Evolutionary conservation across 2,113 vertebrate species (phyloP), one percentile per base, ranked within the genome.

Genomic region (Agapornis roseicollis): DNA sequence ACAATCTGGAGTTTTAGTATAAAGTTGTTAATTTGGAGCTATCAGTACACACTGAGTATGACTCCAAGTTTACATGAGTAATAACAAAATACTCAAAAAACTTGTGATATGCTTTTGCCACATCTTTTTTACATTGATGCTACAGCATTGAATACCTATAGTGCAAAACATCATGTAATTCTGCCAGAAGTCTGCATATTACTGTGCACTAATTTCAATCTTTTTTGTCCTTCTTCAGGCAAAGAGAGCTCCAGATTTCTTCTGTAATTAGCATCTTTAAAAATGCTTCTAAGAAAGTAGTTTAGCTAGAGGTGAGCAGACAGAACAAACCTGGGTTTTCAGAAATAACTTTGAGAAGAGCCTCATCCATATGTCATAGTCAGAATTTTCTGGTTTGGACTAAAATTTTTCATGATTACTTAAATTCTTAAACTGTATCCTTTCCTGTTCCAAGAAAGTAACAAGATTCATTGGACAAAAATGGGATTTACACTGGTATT

Each of bases 361-460:
- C 7, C 16, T 65, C 7, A 1, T 78, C 72, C 1, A 0, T 35
- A 0, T 0, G 16, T 33, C 2, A 6, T 13, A 35, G 53, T 60
- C 37, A 64, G 39, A 69, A 73, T 50, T 52, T 63, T 53, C 20
- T 69, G 37, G 5, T 84, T 84, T 74, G 14, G 20, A 66, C 29
- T 70, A 14, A 35, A 47, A 56, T 3, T 8, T 63, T 42, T 84
- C 3, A 41, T 16, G 16, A 76, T 61, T n/a, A 50, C 23, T 85
- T 25, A 78, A 85, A 65, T 33, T 58, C 24, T 72, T 83, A 39
- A 2, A 2, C 17, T 60, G 35, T 5, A 33, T 58, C 28, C n/a
- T 83, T 83, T 90, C 8, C 20, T 65, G 2, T 56, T 77, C 17
- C n/a, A 80, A 76, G 15, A 44, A 65, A 39, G 6, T n/a, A 28